Percentiles rank a stretch among this genome's conserved stretches.
These are phyloP conservation scores for Caenorhabditis doughertyi DNA, from an alignment of 2,888 invertebrate species.

Conservation along the genomic window DNA sequence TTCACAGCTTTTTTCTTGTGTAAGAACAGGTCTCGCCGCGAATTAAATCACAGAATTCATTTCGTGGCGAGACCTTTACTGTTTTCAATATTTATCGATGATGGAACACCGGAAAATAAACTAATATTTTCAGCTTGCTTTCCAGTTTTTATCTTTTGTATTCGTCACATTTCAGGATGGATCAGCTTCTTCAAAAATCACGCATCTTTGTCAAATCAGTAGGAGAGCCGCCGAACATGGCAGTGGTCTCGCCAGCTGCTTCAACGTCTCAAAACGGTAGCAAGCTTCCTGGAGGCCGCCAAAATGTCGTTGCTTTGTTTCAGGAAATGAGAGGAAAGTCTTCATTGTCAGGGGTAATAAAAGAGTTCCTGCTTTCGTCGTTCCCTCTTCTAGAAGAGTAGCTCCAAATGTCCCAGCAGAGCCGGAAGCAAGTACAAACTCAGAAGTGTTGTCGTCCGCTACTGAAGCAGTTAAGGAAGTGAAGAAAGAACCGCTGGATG, in stretches of 20 bases:
- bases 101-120: too few relatives aligned
- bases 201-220: background rate
- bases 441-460: too few relatives aligned
- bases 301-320: background rate
- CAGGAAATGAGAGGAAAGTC: background rate
- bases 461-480: constrained; percentile 9
- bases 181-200: background rate
- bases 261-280: background rate
- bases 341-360: constrained; percentile 4
- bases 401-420: background rate
- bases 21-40: constrained; percentile 10
- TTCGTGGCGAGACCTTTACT: constrained; percentile 9
- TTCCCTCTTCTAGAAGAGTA: background rate
- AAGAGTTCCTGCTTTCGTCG: background rate
- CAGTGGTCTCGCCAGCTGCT: background rate
- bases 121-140: too few relatives aligned
- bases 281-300: too few relatives aligned
- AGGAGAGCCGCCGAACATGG: background rate
- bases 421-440: background rate
- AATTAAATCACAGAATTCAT: background rate
- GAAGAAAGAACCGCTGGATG: constrained; percentile 25
- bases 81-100: background rate
- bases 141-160: background rate
- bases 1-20: background rate
- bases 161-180: background rate